Evolutionary conservation across 2,888 invertebrate species (phyloP).

Genomic region (Caenorhabditis drosophilae): DNA sequence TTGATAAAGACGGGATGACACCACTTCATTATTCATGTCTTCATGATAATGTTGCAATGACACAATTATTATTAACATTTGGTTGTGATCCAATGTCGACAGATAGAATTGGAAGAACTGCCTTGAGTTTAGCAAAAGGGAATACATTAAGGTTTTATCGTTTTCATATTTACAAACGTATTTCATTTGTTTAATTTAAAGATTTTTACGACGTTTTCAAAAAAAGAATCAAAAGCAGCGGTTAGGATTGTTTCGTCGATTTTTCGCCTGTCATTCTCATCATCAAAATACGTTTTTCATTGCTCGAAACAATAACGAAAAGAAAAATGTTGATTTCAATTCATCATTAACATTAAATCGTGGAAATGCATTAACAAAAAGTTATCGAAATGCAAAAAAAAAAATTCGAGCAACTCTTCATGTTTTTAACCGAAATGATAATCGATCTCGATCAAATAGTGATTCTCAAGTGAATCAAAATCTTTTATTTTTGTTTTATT

Average conservation of each 20-base stretch:
- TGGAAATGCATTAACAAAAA: constrained; percentile 19
- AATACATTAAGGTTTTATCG: constrained; percentile 32
- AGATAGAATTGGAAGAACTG: constrained; percentile 47
- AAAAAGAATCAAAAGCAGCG: constrained; percentile 26
- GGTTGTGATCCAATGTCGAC: constrained; percentile 49
- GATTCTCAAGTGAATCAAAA: background rate
- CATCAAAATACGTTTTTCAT: constrained; percentile 31
- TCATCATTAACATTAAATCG: constrained; percentile 24
- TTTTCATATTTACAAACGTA: background rate
- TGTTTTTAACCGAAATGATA: constrained; percentile 14
- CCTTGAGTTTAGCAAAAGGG: constrained; percentile 44
- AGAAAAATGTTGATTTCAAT: constrained; percentile 8
- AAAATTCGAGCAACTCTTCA: constrained; percentile 29
- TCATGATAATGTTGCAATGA: constrained; percentile 62
- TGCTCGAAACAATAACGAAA: constrained; percentile 2
- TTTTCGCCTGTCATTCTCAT: constrained; percentile 46
- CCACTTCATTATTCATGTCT: constrained; percentile 60
- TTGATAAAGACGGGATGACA: constrained; percentile 50
- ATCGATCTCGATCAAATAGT: constrained; percentile 20
- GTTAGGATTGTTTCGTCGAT: constrained; percentile 34
- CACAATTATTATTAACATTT: constrained; percentile 57
- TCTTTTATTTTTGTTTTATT: background rate
- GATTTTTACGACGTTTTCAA: constrained; percentile 37
- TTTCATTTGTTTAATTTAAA: too few species aligned
- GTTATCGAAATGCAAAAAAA: constrained; percentile 29